Percentiles rank a stretch among this genome's conserved stretches.
phyloP scores from a whole-genome alignment of 2,888 invertebrate species.

The Phrixothrix hirtus region DNA sequence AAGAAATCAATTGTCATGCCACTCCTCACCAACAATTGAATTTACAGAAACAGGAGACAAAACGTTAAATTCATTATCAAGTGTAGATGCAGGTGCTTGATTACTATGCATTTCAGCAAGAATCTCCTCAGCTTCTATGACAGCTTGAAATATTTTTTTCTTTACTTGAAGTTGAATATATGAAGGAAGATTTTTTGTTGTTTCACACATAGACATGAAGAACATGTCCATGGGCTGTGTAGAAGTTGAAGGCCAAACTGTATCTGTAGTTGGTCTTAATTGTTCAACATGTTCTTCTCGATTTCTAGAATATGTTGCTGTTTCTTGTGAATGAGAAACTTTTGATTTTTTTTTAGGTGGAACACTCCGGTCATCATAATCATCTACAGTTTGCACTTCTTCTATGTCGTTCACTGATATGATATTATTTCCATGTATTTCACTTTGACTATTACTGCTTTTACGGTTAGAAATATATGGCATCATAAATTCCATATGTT shows the following conservation, averaged over 20 bases:
- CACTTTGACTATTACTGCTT: not conserved
- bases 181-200: slow-evolving; percentile 17
- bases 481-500: slow-evolving; percentile 12
- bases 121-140: slow-evolving; percentile 23
- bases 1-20: slow-evolving; percentile 2
- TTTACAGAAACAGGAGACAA: slow-evolving; percentile 4
- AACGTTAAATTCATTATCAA: slow-evolving; percentile 2
- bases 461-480: slow-evolving; percentile 2
- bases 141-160: slow-evolving; percentile 17
- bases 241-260: not conserved
- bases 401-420: not conserved
- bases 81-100: not conserved
- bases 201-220: slow-evolving; percentile 22
- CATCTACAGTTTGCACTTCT: not conserved
- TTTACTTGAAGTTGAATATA: slow-evolving; percentile 20
- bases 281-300: not conserved
- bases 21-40: slow-evolving; percentile 2
- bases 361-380: not conserved
- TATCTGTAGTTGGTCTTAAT: not conserved
- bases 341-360: not conserved
- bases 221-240: slow-evolving; percentile 18
- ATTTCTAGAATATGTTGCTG: not conserved
- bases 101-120: slow-evolving; percentile 13
- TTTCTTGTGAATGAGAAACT: not conserved
- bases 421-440: not conserved